A percentile compares a stretch with the other conserved stretches of the same genome.
phyloP scores from a whole-genome alignment of 2,113 vertebrate genomes.

The Lutjanus erythropterus region DNA sequence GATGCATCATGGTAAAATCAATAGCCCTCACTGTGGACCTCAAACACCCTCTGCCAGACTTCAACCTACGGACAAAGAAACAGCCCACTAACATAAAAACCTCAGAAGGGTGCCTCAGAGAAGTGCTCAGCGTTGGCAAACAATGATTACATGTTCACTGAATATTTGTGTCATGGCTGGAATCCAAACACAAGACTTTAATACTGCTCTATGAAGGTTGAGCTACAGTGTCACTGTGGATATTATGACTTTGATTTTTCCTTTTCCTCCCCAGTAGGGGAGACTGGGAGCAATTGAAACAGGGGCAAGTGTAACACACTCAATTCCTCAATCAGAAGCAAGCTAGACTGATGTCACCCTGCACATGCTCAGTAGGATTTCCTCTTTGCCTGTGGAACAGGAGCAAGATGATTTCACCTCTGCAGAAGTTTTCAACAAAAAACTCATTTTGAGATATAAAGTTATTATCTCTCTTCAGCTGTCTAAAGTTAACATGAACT shows the following conservation, averaged over 20 bases:
- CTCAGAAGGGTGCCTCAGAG: slow-evolving; percentile 8
- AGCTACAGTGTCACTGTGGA: background rate
- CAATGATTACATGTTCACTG: slow-evolving; percentile 42
- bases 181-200: slow-evolving; percentile 24
- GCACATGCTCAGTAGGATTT: too few relatives aligned
- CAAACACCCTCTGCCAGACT: background rate
- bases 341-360: too few relatives aligned
- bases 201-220: slow-evolving; percentile 2
- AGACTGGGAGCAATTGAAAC: too few relatives aligned
- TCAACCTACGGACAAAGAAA: slow-evolving; percentile 23
- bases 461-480: too few relatives aligned
- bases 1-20: background rate
- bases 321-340: too few relatives aligned
- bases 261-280: too few relatives aligned
- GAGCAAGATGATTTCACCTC: too few relatives aligned
- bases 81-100: slow-evolving; percentile 30
- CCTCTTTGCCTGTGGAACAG: too few relatives aligned
- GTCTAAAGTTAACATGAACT: too few relatives aligned
- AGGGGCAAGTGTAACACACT: too few relatives aligned
- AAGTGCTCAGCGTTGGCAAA: slow-evolving; percentile 5
- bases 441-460: too few relatives aligned
- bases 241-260: background rate
- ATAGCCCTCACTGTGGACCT: background rate
- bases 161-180: slow-evolving; percentile 60
- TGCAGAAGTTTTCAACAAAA: too few relatives aligned